Percentiles rank a stretch among this genome's conserved stretches.
Evolutionary conservation across 2,888 invertebrate genomes (phyloP).

Genomic region (Buathra laborator): DNA sequence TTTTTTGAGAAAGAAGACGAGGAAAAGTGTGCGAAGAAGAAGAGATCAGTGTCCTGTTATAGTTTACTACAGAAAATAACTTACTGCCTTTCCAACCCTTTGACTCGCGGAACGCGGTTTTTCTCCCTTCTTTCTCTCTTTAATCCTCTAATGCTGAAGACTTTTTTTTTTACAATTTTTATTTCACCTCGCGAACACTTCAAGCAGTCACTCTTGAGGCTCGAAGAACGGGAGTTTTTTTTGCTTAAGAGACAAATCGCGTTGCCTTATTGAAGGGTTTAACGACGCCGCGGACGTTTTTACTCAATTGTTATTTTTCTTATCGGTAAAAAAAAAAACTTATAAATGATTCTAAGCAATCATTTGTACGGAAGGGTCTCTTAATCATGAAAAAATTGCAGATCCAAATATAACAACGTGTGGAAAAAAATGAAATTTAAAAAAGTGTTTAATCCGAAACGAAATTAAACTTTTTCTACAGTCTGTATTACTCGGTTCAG

Average conservation of each 20-base stretch:
- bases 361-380: no score
- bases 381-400: no score
- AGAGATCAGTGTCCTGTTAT: slow-evolving; percentile 69
- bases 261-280: neutral
- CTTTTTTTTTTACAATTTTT: slow-evolving; percentile 10
- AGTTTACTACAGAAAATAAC: slow-evolving; percentile 52
- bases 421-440: no score
- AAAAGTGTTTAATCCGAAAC: no score
- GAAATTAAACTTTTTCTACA: no score
- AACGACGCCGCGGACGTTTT: neutral
- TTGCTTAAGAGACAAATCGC: neutral
- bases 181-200: slow-evolving; percentile 20
- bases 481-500: no score
- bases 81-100: slow-evolving; percentile 63
- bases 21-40: slow-evolving; percentile 7
- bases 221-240: neutral
- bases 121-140: slow-evolving; percentile 14
- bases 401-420: no score
- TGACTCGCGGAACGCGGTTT: slow-evolving; percentile 17
- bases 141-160: slow-evolving; percentile 17
- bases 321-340: neutral
- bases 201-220: neutral
- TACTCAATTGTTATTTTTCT: neutral
- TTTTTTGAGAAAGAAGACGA: neutral
- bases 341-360: no score